Percentiles rank a stretch among this genome's conserved stretches.
Conservation (phyloP, 2,888 invertebrate species). For the Galerucella calmariensis region DNA sequence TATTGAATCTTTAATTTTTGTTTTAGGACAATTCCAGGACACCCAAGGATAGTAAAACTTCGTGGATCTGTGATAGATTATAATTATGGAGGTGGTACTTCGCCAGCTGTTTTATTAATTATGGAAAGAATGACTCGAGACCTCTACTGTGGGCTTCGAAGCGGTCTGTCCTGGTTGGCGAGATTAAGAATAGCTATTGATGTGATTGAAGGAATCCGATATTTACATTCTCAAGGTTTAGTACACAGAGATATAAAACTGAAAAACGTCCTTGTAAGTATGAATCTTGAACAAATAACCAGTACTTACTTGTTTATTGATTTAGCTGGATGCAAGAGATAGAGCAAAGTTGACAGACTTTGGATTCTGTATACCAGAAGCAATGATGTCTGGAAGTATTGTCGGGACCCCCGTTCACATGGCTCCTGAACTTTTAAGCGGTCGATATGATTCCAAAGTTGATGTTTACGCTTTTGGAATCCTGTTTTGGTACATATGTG, state of each 20-base stretch:
- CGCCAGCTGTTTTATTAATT: slow-evolving; percentile 82
- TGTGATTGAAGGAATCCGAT: slow-evolving; percentile 88
- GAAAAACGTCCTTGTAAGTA: slow-evolving; percentile 83
- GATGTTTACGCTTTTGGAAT: slow-evolving; percentile 93
- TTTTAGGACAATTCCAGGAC: slow-evolving; percentile 80
- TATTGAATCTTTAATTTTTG: slow-evolving; percentile 5
- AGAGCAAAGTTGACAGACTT: slow-evolving; percentile 87
- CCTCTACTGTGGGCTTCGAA: slow-evolving; percentile 80
- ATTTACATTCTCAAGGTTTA: slow-evolving; percentile 87
- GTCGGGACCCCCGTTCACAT: slow-evolving; percentile 92
- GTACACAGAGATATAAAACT: slow-evolving; percentile 91
- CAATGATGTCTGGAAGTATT: slow-evolving; percentile 90
- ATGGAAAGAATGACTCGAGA: slow-evolving; percentile 81
- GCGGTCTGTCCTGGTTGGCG: slow-evolving; percentile 73
- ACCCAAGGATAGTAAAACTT: slow-evolving; percentile 81
- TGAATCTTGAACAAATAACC: not conserved
- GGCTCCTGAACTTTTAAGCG: slow-evolving; percentile 88
- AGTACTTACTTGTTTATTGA: slow-evolving; percentile 11
- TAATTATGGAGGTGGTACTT: slow-evolving; percentile 74
- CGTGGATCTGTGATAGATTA: slow-evolving; percentile 86
- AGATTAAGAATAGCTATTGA: slow-evolving; percentile 81
- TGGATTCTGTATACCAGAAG: slow-evolving; percentile 90
- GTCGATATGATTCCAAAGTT: slow-evolving; percentile 84
- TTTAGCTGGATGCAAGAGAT: slow-evolving; percentile 74
- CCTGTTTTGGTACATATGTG: slow-evolving; percentile 90